These are phyloP conservation scores for Leucania comma DNA, from an alignment of 2,888 invertebrate species.

Conservation along the genomic window DNA sequence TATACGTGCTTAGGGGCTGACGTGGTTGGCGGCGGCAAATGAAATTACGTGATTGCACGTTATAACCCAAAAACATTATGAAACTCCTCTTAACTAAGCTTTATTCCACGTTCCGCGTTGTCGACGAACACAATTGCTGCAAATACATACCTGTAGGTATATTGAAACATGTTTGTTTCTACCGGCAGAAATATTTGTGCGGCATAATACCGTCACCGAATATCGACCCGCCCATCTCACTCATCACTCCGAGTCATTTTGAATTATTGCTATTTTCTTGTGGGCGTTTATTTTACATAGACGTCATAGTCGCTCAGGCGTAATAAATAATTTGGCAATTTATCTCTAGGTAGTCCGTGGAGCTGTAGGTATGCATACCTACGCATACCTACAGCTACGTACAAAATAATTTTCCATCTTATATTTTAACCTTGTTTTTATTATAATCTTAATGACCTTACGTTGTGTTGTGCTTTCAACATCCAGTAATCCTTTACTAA, in stretches of 20 bases:
- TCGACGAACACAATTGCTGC: constrained; percentile 19
- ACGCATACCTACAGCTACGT: not conserved
- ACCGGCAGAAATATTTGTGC: constrained; percentile 30
- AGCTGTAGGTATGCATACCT: not conserved
- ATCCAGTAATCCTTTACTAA: not conserved
- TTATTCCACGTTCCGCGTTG: constrained; percentile 25
- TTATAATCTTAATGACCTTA: not conserved
- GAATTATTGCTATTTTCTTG: constrained; percentile 21
- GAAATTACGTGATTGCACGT: constrained; percentile 53
- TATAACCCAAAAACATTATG: constrained; percentile 31
- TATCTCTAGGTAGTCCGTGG: not conserved
- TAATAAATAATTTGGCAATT: constrained; percentile 7
- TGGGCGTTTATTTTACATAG: not conserved
- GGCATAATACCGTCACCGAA: constrained; percentile 16
- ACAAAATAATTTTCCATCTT: not conserved
- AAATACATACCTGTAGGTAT: constrained; percentile 2
- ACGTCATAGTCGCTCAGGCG: not conserved
- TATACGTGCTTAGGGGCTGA: constrained; percentile 38
- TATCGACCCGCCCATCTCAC: constrained; percentile 40
- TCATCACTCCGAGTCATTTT: constrained; percentile 27
- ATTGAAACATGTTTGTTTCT: constrained; percentile 25
- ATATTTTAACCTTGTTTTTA: not conserved
- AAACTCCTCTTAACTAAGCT: constrained; percentile 19
- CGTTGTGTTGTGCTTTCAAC: not conserved
- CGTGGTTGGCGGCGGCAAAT: constrained; percentile 31